A percentile compares a stretch with the other conserved stretches of the same genome.
Conservation (phyloP, 2,113 vertebrate species). For the Heterocephalus glaber region DNA sequence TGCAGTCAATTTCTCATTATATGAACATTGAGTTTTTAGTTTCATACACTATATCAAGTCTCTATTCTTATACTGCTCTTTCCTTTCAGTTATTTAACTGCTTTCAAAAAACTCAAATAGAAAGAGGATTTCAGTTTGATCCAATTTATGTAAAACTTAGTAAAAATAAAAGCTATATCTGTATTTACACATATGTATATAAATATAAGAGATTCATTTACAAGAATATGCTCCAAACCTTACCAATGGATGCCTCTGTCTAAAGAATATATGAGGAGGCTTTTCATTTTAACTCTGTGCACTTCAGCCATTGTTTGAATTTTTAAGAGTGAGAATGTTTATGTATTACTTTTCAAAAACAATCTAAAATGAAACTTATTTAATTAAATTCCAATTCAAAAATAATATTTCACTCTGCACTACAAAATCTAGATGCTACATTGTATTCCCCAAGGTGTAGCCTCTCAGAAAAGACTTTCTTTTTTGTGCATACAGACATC, state of each 20-base stretch:
- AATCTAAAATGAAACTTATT: neutral
- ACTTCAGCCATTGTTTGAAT: neutral
- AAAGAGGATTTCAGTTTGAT: conserved; percentile 25
- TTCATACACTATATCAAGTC: neutral
- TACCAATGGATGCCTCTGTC: neutral
- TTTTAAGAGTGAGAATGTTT: neutral
- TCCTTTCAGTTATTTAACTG: neutral
- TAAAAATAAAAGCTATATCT: conserved; percentile 24
- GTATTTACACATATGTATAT: neutral
- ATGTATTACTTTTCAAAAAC: neutral
- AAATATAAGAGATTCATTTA: neutral
- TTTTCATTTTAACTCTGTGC: neutral
- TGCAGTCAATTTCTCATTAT: neutral
- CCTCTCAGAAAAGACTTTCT: neutral
- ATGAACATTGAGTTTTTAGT: neutral
- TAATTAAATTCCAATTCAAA: conserved; percentile 23
- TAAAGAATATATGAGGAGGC: neutral
- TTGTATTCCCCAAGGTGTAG: neutral
- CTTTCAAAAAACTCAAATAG: neutral
- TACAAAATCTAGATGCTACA: neutral
- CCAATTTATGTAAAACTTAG: neutral
- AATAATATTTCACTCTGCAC: neutral
- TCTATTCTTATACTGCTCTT: neutral
- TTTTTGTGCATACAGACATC: neutral
- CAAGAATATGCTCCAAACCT: neutral